Conservation (phyloP, 2,113 vertebrate genomes). For the Pachyramphus minor region DNA sequence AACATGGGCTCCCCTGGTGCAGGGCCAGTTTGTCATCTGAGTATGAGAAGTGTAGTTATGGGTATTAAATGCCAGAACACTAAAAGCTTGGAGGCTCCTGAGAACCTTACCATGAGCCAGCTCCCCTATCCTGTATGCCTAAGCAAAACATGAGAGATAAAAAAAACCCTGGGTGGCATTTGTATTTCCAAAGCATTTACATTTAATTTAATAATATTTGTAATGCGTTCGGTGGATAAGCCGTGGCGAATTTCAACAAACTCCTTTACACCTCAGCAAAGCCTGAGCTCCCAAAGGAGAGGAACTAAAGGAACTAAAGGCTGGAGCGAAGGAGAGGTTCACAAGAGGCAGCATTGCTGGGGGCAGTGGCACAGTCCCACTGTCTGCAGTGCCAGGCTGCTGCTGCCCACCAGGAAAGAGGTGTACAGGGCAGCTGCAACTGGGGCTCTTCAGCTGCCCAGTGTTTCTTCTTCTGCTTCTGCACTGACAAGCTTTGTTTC, state of each 20-base stretch:
- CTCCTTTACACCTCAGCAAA: not conserved
- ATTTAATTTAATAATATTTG: not conserved
- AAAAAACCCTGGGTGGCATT: not conserved
- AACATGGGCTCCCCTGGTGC: not conserved
- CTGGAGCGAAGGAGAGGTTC: not conserved
- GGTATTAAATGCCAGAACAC: not conserved
- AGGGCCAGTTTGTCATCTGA: not conserved
- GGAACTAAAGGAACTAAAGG: not conserved
- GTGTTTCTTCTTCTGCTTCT: not conserved
- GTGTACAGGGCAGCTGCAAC: not conserved
- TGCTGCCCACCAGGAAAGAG: not conserved
- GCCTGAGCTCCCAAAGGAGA: not conserved
- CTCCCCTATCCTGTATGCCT: not conserved
- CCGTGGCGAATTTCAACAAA: not conserved
- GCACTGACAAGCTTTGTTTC: not conserved
- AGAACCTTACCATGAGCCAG: not conserved
- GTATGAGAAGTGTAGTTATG: not conserved
- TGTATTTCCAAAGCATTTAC: conserved; percentile 30
- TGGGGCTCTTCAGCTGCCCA: rapidly evolving
- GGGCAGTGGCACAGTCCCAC: not conserved
- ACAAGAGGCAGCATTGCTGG: not conserved
- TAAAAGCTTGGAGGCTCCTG: not conserved
- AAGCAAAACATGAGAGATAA: not conserved
- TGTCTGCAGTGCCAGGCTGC: not conserved
- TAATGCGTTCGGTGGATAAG: not conserved